Evolutionary conservation across 2,113 vertebrate species (phyloP).

Genomic region (Indicator maculatus): DNA sequence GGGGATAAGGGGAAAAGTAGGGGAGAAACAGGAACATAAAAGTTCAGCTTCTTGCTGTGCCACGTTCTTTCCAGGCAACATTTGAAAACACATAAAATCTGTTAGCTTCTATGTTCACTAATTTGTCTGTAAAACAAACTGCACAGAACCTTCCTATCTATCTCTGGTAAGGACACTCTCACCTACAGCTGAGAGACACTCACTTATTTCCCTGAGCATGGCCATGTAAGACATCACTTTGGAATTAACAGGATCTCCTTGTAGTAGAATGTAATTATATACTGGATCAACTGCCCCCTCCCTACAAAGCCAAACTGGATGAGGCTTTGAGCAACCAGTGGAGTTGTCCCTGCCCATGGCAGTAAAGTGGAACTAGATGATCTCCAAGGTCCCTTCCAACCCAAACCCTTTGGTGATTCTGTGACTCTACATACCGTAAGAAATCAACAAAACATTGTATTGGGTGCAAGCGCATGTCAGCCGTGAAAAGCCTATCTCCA

Average conservation of each 20-base stretch:
- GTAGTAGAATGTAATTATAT: rapidly evolving
- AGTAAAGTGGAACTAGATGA: neutral
- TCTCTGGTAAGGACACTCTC: rapidly evolving
- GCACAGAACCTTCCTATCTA: neutral
- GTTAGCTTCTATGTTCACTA: rapidly evolving
- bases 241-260: too few species aligned
- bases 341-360: neutral
- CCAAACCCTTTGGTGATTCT: neutral
- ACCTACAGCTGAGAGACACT: rapidly evolving
- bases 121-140: rapidly evolving
- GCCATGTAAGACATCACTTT: neutral
- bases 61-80: neutral
- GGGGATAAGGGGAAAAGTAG: neutral
- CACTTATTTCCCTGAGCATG: rapidly evolving
- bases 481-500: neutral
- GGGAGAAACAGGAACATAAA: neutral
- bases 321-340: neutral
- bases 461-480: neutral
- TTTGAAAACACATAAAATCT: neutral
- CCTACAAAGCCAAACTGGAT: neutral
- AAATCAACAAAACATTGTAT: neutral
- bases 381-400: neutral
- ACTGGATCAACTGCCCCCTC: rapidly evolving
- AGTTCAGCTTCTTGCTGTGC: neutral
- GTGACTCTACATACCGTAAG: neutral